A percentile compares a stretch with the other conserved stretches of the same genome.
phyloP scores from a whole-genome alignment of 2,888 invertebrate genomes.

The Platycheirus albimanus region DNA sequence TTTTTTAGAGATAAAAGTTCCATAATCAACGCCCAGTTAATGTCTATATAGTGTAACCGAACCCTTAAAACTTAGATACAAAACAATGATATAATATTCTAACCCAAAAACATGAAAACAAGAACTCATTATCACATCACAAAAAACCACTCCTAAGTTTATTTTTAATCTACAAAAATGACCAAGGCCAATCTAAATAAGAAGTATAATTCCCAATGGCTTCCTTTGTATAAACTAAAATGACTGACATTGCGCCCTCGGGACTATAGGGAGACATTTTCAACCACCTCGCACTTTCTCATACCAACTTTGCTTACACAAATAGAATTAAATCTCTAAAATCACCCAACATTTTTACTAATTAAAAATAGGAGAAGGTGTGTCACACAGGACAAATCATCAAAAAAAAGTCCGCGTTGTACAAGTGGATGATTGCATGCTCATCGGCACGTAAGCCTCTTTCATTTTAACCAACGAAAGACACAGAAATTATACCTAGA shows the following conservation, averaged over 20 bases:
- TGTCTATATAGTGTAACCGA: conserved; percentile 21
- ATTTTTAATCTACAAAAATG: conserved; percentile 5
- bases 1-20: not conserved
- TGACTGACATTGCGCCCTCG: conserved; percentile 40
- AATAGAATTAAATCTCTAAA: conserved; percentile 52
- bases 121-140: conserved; percentile 4
- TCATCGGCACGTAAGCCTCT: conserved; percentile 64
- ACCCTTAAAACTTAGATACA: conserved; percentile 1
- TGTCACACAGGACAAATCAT: conserved; percentile 64
- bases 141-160: conserved; percentile 15
- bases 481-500: conserved; percentile 26
- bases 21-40: not conserved
- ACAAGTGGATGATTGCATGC: conserved; percentile 50
- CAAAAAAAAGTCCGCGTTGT: not conserved
- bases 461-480: not conserved
- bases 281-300: not conserved
- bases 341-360: conserved; percentile 43
- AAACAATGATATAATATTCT: not conserved
- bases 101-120: not conserved
- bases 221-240: conserved; percentile 7
- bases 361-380: conserved; percentile 57
- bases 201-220: conserved; percentile 3
- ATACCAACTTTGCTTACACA: not conserved
- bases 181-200: conserved; percentile 6
- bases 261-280: not conserved